These are phyloP conservation scores for Merops nubicus DNA, from an alignment of 2,113 vertebrate genomes.

Conservation along the genomic window DNA sequence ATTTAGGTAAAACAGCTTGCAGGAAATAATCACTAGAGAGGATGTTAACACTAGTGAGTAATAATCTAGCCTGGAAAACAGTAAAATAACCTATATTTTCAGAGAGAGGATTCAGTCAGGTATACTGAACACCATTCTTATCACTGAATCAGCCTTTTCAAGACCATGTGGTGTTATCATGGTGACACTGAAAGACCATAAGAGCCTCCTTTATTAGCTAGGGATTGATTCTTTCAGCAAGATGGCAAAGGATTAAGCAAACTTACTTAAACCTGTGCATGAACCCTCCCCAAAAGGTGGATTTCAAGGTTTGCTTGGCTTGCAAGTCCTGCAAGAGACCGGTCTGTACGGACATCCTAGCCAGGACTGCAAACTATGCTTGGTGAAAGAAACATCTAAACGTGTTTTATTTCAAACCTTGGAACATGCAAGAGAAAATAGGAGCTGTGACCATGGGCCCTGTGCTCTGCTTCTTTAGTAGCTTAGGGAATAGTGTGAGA, in stretches of 20 bases:
- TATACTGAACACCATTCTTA: neutral
- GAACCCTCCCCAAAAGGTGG: neutral
- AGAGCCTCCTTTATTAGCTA: neutral
- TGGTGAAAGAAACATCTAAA: neutral
- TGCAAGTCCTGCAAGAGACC: neutral
- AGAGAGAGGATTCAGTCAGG: neutral
- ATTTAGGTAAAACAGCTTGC: neutral
- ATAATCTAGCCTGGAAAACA: neutral
- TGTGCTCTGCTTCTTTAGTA: neutral
- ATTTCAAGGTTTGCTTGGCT: neutral
- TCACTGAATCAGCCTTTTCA: neutral
- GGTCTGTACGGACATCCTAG: neutral
- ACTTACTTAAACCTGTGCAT: neutral
- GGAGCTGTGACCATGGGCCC: neutral
- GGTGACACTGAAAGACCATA: neutral
- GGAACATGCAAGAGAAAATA: neutral
- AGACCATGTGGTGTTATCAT: neutral
- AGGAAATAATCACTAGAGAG: neutral
- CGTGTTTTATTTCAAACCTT: neutral
- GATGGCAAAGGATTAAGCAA: neutral
- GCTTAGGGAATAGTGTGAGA: neutral
- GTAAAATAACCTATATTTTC: neutral
- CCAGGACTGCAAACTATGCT: neutral
- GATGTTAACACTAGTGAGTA: neutral
- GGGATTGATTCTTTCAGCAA: neutral